phyloP scores from a whole-genome alignment of 92 coral and sea anemone genomes.

The Porites cylindrica region DNA sequence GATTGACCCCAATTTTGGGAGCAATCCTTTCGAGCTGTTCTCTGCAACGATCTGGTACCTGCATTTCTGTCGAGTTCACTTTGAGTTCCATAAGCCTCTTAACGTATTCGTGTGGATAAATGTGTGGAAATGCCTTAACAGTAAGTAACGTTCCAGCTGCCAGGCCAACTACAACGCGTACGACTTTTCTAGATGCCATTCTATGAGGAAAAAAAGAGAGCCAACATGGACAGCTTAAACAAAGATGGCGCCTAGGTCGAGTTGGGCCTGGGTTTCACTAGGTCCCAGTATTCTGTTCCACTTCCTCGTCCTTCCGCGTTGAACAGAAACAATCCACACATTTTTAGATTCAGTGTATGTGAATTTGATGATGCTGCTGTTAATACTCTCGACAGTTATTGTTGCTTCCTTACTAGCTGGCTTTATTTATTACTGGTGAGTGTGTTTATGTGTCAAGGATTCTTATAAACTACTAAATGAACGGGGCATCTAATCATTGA shows the following conservation, averaged over 20 bases:
- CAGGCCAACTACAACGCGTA: slow-evolving; percentile 64
- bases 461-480: too few species aligned
- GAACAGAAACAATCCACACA: too few species aligned
- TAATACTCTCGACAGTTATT: neutral
- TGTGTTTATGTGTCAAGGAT: neutral
- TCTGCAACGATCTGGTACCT: slow-evolving; percentile 72
- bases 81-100: slow-evolving; percentile 70
- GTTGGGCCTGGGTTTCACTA: neutral
- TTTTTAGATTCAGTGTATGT: neutral
- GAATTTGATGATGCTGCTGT: neutral
- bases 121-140: slow-evolving; percentile 77
- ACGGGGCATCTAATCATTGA: too few species aligned
- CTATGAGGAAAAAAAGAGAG: neutral
- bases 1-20: slow-evolving; percentile 60
- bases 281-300: neutral
- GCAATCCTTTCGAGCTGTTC: slow-evolving; percentile 71
- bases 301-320: neutral
- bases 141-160: slow-evolving; percentile 69
- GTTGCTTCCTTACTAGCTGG: slow-evolving; percentile 6
- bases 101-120: slow-evolving; percentile 74
- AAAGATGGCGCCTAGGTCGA: slow-evolving; percentile 18
- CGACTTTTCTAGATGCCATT: slow-evolving; percentile 12
- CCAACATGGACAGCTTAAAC: neutral
- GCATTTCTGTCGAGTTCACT: slow-evolving; percentile 42
- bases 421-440: slow-evolving; percentile 26